Percentiles rank a stretch among this genome's conserved stretches.
Conservation (phyloP, 2,797 vertebrate species). For the Urophycis tenuis region DNA sequence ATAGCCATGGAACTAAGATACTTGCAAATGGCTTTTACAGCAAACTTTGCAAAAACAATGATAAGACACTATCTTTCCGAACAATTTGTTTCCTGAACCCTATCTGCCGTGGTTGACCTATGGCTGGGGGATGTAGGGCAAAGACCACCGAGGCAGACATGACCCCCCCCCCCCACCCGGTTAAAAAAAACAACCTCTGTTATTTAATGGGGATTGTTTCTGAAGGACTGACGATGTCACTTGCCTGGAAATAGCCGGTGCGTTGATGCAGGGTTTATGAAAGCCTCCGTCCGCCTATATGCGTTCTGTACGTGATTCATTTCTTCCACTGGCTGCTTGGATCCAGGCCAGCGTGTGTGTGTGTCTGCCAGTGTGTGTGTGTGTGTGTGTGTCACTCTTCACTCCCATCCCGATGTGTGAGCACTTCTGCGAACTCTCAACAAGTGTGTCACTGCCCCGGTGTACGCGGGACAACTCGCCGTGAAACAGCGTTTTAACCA, state of each 20-base stretch:
- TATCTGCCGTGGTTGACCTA: neutral
- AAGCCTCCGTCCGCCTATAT: constrained; percentile 53
- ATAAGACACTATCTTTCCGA: neutral
- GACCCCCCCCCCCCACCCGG: neutral
- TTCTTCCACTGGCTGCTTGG: constrained; percentile 52
- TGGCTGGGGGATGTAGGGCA: neutral
- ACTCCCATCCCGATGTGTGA: constrained; percentile 30
- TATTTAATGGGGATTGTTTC: constrained; percentile 26
- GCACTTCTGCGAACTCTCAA: constrained; percentile 30
- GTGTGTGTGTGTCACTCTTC: neutral
- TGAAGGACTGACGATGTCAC: constrained; percentile 25
- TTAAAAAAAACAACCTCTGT: constrained; percentile 40
- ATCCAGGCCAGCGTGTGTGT: constrained; percentile 21
- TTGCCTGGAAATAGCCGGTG: constrained; percentile 45
- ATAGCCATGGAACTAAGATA: neutral
- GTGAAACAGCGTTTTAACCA: too few species aligned
- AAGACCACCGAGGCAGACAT: neutral
- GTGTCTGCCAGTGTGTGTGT: neutral
- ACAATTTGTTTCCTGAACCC: neutral
- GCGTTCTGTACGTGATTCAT: constrained; percentile 53
- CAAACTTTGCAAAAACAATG: neutral
- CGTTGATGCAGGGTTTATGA: constrained; percentile 47
- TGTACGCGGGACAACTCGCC: neutral
- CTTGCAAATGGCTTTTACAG: neutral
- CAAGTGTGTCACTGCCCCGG: constrained; percentile 2